phyloP scores from a whole-genome alignment of 1,140 invertebrate genomes.

The Drosophila pseudoananassae region DNA sequence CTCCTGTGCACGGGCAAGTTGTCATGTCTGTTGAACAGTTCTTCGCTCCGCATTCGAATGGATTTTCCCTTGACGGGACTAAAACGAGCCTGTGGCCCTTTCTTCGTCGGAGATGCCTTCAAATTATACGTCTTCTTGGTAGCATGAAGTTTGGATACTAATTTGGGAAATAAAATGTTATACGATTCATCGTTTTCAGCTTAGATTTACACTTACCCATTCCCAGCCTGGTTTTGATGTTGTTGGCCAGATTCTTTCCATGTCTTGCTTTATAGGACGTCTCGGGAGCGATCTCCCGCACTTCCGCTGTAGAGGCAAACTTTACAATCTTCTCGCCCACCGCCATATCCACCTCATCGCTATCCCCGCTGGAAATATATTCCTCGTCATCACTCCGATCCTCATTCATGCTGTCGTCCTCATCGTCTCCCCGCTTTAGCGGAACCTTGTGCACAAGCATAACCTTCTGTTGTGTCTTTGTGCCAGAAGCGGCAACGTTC shows the following conservation, averaged over 20 bases:
- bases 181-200: background rate
- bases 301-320: slow-evolving; percentile 80
- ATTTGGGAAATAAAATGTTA: background rate
- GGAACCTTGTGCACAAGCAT: slow-evolving; percentile 82
- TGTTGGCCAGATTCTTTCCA: slow-evolving; percentile 56
- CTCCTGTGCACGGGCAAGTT: slow-evolving; percentile 70
- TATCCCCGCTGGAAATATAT: slow-evolving; percentile 37
- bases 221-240: slow-evolving; percentile 76
- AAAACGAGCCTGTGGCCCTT: slow-evolving; percentile 25
- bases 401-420: slow-evolving; percentile 69
- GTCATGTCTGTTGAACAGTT: slow-evolving; percentile 64
- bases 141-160: slow-evolving; percentile 70
- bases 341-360: slow-evolving; percentile 45
- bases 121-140: slow-evolving; percentile 75
- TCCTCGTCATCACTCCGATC: slow-evolving; percentile 10
- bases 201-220: slow-evolving; percentile 38
- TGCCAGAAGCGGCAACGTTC: slow-evolving; percentile 31
- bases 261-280: slow-evolving; percentile 39
- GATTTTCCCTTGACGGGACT: slow-evolving; percentile 71
- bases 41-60: slow-evolving; percentile 77
- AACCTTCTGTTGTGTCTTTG: slow-evolving; percentile 69
- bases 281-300: slow-evolving; percentile 76
- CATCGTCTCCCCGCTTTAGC: slow-evolving; percentile 67
- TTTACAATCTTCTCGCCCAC: slow-evolving; percentile 75
- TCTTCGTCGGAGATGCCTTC: slow-evolving; percentile 66